Percentiles rank a stretch among this genome's conserved stretches.
Evolutionary conservation across 1,140 invertebrate genomes (phyloP).

Genomic region (Drosophila sucinea): DNA sequence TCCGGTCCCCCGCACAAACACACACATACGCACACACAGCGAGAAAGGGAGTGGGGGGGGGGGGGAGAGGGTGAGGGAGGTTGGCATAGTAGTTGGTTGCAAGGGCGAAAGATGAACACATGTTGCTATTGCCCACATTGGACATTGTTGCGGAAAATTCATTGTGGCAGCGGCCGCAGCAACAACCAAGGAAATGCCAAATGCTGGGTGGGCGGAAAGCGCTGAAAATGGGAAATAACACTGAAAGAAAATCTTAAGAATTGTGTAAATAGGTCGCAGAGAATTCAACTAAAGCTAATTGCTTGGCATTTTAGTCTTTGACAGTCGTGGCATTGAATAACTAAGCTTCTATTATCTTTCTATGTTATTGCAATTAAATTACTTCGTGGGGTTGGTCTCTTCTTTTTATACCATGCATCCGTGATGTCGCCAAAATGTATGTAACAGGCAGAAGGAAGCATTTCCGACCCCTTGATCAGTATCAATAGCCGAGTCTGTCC

Average conservation of each 20-base stretch:
- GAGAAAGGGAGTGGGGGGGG: not conserved
- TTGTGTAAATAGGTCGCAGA: not conserved
- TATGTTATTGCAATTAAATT: no score
- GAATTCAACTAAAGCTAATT: no score
- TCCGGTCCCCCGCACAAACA: not conserved
- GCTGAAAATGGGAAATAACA: constrained; percentile 38
- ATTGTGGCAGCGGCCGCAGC: constrained; percentile 21
- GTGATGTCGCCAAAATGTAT: no score
- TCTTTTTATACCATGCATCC: no score
- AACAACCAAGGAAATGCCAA: constrained; percentile 21
- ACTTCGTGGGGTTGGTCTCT: no score
- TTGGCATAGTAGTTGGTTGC: not conserved
- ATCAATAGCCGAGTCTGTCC: no score
- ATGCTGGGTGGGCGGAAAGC: not conserved
- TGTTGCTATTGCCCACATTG: constrained; percentile 43
- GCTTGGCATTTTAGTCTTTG: no score
- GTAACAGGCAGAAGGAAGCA: no score
- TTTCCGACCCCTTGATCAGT: no score
- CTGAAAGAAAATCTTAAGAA: constrained; percentile 28
- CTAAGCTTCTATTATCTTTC: no score
- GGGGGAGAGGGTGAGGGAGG: not conserved
- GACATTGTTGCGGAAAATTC: constrained; percentile 18
- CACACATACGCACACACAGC: not conserved
- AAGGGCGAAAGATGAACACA: constrained; percentile 27
- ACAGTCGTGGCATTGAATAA: no score